Base-by-base conservation (phyloP, 2,113 vertebrate genomes). In the Ardeotis arabs region DNA sequence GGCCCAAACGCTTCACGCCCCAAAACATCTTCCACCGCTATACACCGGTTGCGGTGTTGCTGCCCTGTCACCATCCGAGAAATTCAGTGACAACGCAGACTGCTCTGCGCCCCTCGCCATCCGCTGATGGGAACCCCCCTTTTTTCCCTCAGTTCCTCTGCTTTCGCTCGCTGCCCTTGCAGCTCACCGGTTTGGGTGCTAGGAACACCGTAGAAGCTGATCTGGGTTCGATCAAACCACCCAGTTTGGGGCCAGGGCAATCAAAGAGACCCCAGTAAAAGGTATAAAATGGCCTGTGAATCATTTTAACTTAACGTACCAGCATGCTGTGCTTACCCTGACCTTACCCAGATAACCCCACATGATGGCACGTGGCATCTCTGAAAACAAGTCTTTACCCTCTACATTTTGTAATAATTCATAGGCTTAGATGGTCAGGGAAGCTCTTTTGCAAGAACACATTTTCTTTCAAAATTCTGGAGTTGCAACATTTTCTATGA, bases 391-490 rank as follows among this genome's bases (percentile, higher is more conserved):
- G 7, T 28, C 47, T 64, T 76, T 33, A 24, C 31, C 58, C 81
- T 60, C 24, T 2, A 16, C 19, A 50, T 92, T 89, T 59, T 73
- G 52, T 60, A 93, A 89, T 55, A 81, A 81, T 52, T 81, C 64
- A 9, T 7, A 4, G 13, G 41, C 68, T 70, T 5, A 8, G 79
- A 44, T 50, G 28, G 8, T 9, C 82, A 78, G 83, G 52, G 60
- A 78, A 93, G 55, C 15, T 84, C 85, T 95, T 94, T 92, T 77
- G 79, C 90, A 97, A 94, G 31, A 58, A 6, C 5, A 9, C 37
- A 52, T 91, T 80, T 90, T 64, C 58, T 37, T 81, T 95, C 94
- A 79, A 84, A 96, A 96, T 89, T 84, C 60, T 24, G 50, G 22
- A 55, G 50, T 92, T 93, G 75, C 70, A 89, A 95, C 90, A 85